A percentile compares a stretch with the other conserved stretches of the same genome.
Conservation (phyloP, 2,888 invertebrate genomes). For the Tiliacea aurago region DNA sequence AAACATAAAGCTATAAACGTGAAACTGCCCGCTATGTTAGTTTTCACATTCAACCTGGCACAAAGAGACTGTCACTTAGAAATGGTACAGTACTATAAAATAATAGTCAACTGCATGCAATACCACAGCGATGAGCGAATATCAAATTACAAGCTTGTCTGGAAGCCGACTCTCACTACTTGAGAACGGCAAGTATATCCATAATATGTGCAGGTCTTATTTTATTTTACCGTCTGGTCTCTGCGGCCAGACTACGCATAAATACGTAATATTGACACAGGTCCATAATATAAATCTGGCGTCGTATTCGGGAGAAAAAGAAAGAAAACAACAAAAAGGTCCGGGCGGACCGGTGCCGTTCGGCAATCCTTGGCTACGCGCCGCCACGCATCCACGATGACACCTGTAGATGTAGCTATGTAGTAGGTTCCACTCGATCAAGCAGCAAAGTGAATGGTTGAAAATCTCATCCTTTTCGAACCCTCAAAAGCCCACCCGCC, state of each 20-base stretch:
- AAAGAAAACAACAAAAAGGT: conserved; percentile 35
- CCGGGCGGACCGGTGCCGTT: conserved; percentile 45
- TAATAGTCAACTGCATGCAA: conserved; percentile 17
- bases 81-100: conserved; percentile 19
- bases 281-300: conserved; percentile 38
- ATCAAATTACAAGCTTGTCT: conserved; percentile 23
- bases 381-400: conserved; percentile 24
- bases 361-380: conserved; percentile 4
- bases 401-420: conserved; percentile 24
- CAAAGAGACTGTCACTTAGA: conserved; percentile 26
- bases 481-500: conserved; percentile 1
- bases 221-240: conserved; percentile 15
- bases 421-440: not conserved
- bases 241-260: conserved; percentile 6
- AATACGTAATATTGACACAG: conserved; percentile 24
- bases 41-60: conserved; percentile 39
- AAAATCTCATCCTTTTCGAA: conserved; percentile 8
- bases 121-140: conserved; percentile 23
- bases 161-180: not conserved
- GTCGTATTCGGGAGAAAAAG: conserved; percentile 23
- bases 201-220: conserved; percentile 23
- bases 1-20: conserved; percentile 54
- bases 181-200: not conserved
- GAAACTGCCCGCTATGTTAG: conserved; percentile 28
- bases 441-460: not conserved